A percentile compares a stretch with the other conserved stretches of the same genome.
Evolutionary conservation across 1,140 invertebrate genomes (phyloP).

Genomic region (Drosophila arizonae): DNA sequence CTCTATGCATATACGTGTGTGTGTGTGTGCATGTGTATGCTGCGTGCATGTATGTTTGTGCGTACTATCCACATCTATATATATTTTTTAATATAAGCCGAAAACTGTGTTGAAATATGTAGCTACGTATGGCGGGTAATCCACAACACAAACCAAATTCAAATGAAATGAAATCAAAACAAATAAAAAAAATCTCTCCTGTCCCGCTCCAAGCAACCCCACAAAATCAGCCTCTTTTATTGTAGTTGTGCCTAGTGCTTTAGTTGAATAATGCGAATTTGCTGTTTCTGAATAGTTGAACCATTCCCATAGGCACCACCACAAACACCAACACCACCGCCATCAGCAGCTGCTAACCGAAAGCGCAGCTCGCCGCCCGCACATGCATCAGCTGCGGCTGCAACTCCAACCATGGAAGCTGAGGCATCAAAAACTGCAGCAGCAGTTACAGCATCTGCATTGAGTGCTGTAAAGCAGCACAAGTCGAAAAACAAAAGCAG

Average conservation of each 20-base stretch:
- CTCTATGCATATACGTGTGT: conserved; percentile 18
- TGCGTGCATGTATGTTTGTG: background rate
- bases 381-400: conserved; percentile 25
- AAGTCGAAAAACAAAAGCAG: conserved; percentile 47
- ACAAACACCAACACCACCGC: background rate
- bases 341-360: conserved; percentile 3
- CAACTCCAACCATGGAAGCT: conserved; percentile 1
- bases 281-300: conserved; percentile 83
- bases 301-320: conserved; percentile 81
- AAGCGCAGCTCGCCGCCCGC: conserved; percentile 5
- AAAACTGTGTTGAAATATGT: conserved; percentile 8
- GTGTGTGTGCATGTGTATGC: conserved; percentile 12
- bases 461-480: conserved; percentile 23
- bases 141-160: conserved; percentile 4
- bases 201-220: background rate
- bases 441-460: background rate
- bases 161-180: conserved; percentile 29
- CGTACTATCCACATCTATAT: conserved; percentile 1
- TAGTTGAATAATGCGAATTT: conserved; percentile 82
- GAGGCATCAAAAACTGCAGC: background rate
- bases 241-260: conserved; percentile 70
- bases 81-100: background rate
- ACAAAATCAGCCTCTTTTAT: conserved; percentile 18
- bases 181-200: no score
- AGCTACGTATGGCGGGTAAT: conserved; percentile 17